Percentiles rank a stretch among this genome's conserved stretches.
Conservation (phyloP, 2,797 vertebrate species). For the Spizella passerina region DNA sequence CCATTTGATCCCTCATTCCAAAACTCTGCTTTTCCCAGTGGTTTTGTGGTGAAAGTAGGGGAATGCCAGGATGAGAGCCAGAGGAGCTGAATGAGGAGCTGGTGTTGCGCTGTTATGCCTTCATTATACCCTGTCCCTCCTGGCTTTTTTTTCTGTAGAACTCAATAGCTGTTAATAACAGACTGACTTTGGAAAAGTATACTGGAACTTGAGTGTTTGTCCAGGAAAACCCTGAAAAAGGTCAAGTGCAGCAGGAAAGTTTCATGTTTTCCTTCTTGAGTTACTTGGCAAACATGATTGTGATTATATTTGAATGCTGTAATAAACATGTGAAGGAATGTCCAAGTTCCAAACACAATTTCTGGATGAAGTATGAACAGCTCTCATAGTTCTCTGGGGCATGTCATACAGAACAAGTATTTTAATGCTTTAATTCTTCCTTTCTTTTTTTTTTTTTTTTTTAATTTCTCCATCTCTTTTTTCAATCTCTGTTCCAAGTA, state of each 20-base stretch:
- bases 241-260: background rate
- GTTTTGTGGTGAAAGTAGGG: background rate
- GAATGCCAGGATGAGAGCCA: background rate
- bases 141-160: background rate
- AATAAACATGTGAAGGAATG: background rate
- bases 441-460: background rate
- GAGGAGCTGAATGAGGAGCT: background rate
- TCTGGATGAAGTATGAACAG: background rate
- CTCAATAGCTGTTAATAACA: background rate
- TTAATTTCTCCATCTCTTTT: background rate
- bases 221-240: background rate
- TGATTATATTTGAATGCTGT: background rate
- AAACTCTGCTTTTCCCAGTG: background rate
- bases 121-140: background rate
- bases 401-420: background rate
- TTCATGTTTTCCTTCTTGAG: background rate
- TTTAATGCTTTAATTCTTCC: background rate
- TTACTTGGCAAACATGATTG: background rate
- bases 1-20: background rate
- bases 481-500: background rate
- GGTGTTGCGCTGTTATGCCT: background rate
- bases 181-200: background rate
- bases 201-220: background rate
- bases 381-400: background rate
- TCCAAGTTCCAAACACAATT: background rate